Conservation (phyloP, 92 coral and sea anemone genomes). For the Heliopora coerulea region DNA sequence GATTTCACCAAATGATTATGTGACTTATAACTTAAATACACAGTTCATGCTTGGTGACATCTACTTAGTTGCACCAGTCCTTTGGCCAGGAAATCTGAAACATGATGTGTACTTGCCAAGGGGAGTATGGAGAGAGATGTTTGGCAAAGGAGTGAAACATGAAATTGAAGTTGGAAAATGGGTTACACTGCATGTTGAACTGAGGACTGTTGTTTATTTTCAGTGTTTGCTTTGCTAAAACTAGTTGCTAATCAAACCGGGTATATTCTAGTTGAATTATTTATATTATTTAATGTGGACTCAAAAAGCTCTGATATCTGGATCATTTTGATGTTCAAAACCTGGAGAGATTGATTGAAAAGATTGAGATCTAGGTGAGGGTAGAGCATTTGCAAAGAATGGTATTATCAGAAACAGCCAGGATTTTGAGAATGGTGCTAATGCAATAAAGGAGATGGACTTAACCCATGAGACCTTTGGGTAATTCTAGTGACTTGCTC, state of each 20-base stretch:
- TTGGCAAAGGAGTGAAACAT: slow-evolving; percentile 47
- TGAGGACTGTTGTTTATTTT: slow-evolving; percentile 35
- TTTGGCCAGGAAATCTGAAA: slow-evolving; percentile 42
- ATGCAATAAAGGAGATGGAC: too few species aligned
- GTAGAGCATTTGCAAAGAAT: too few species aligned
- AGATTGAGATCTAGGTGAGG: too few species aligned
- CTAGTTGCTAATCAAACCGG: neutral
- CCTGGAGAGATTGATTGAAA: too few species aligned
- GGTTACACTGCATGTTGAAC: slow-evolving; percentile 8
- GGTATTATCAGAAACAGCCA: too few species aligned
- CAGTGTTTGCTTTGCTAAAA: slow-evolving; percentile 25
- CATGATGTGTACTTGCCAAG: slow-evolving; percentile 69
- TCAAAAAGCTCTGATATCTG: neutral
- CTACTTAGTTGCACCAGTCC: slow-evolving; percentile 76
- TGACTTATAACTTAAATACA: slow-evolving; percentile 58
- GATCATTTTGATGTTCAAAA: too few species aligned
- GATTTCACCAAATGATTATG: slow-evolving; percentile 69
- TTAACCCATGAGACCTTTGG: too few species aligned
- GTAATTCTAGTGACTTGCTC: too few species aligned
- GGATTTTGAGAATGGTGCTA: too few species aligned
- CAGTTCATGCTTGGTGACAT: slow-evolving; percentile 66
- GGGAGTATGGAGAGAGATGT: slow-evolving; percentile 76
- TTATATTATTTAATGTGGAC: neutral
- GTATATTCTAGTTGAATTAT: neutral
- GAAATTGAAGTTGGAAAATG: slow-evolving; percentile 33